Percentiles rank a stretch among this genome's conserved stretches.
phyloP scores from a whole-genome alignment of 2,113 vertebrate species.

The Elachura formosa region DNA sequence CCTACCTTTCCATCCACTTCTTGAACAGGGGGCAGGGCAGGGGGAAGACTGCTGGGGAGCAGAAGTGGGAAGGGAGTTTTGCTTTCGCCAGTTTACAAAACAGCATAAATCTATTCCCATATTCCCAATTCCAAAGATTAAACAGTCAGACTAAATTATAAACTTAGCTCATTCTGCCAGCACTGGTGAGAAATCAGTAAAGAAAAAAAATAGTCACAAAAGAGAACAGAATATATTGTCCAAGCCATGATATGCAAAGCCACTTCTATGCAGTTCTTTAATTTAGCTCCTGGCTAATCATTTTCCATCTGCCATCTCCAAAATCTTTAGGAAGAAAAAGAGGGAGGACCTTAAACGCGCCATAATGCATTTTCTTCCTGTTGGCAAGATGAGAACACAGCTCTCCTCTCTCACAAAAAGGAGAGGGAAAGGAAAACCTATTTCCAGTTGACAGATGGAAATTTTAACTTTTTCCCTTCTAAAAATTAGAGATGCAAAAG shows the following conservation, averaged over 20 bases:
- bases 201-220: not conserved
- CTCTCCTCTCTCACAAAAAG: not conserved
- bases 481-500: not conserved
- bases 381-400: not conserved
- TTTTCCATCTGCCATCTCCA: constrained; percentile 17
- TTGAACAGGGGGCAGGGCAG: not conserved
- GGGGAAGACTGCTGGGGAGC: not conserved
- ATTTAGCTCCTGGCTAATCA: not conserved
- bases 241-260: not conserved
- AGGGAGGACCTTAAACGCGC: not conserved
- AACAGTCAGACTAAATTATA: not conserved
- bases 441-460: not conserved
- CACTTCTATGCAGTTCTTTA: not conserved
- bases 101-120: not conserved
- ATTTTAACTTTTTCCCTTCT: not conserved
- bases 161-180: not conserved
- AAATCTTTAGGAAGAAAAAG: constrained; percentile 3
- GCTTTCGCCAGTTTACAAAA: not conserved
- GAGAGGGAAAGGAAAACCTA: not conserved
- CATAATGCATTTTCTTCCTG: constrained; percentile 5
- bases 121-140: not conserved
- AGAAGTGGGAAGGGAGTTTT: not conserved
- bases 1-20: not conserved
- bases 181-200: not conserved
- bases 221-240: not conserved